These are phyloP conservation scores for Tetraodon nigroviridis DNA, from an alignment of 2,113 vertebrate genomes.

Conservation along the genomic window DNA sequence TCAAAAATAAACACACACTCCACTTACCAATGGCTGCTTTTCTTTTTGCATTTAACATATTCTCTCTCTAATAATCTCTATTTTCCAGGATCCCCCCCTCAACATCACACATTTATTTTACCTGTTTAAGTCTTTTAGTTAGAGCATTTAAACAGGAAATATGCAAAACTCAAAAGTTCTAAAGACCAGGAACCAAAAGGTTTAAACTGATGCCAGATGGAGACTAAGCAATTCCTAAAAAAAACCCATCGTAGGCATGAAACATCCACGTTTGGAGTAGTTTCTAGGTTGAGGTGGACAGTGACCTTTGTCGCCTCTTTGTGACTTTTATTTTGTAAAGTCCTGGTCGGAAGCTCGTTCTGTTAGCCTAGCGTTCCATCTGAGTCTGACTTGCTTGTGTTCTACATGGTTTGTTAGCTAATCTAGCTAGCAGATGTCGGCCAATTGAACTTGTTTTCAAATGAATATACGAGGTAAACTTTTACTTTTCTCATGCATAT, in stretches of 20 bases:
- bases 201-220: too few species aligned
- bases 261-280: too few species aligned
- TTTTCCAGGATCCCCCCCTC: too few species aligned
- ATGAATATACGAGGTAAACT: slow-evolving; percentile 60
- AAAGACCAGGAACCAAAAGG: too few species aligned
- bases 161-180: too few species aligned
- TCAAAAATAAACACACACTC: slow-evolving; percentile 21
- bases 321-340: slow-evolving; percentile 42
- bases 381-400: slow-evolving; percentile 18
- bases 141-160: too few species aligned
- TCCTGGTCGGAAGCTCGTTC: slow-evolving; percentile 29
- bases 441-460: slow-evolving; percentile 31
- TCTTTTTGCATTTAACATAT: not conserved
- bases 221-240: too few species aligned
- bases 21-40: not conserved
- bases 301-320: not conserved
- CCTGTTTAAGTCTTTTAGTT: too few species aligned
- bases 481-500: not conserved
- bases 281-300: not conserved
- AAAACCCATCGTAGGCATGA: too few species aligned
- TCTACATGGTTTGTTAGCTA: slow-evolving; percentile 66
- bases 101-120: too few species aligned
- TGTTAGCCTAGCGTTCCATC: not conserved
- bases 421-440: slow-evolving; percentile 61
- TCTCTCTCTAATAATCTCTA: not conserved